Evolutionary conservation across 64 coral and sea anemone genomes (phyloP), one percentile per base, ranked within the genome.

Genomic region (Dendronephthya gigantea): DNA sequence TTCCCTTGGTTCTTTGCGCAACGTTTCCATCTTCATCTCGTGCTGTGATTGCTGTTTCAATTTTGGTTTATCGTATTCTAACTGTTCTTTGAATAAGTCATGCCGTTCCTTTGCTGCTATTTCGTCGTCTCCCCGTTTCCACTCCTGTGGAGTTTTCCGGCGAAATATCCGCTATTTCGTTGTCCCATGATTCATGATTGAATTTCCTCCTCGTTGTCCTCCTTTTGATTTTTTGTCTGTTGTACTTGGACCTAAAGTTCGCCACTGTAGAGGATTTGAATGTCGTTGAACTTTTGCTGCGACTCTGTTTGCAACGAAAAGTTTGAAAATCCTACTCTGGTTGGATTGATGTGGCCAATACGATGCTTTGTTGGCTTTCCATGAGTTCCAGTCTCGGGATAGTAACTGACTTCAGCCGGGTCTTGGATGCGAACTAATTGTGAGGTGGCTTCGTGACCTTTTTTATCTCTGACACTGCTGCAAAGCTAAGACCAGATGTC

Each of bases 231-330:
- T 33, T 35, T 28, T 38, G 85, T 33, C 72, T 88, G 82, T 30
- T 92, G 86, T 23, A 87, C 38, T 74, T 74, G 51, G 5, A 83
- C 39, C 49, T 90, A 90, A 10, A 89, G 22, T n/a, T 89, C 88
- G 39, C n/a, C n/a, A n/a, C n/a, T n/a, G n/a, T n/a, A n/a, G n/a
- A n/a, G n/a, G n/a, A n/a, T n/a, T n/a, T n/a, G n/a, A n/a, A n/a
- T n/a, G n/a, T n/a, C n/a, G n/a, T n/a, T n/a, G n/a, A n/a, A n/a
- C n/a, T n/a, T n/a, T n/a, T n/a, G n/a, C n/a, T n/a, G n/a, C n/a
- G n/a, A n/a, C n/a, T n/a, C n/a, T n/a, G n/a, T n/a, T n/a, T n/a
- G n/a, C n/a, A n/a, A n/a, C n/a, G n/a, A n/a, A n/a, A n/a, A n/a
- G n/a, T n/a, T n/a, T n/a, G n/a, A n/a, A n/a, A n/a, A n/a, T n/a